phyloP scores from a whole-genome alignment of 2,797 vertebrate genomes.

The Manis pentadactyla region DNA sequence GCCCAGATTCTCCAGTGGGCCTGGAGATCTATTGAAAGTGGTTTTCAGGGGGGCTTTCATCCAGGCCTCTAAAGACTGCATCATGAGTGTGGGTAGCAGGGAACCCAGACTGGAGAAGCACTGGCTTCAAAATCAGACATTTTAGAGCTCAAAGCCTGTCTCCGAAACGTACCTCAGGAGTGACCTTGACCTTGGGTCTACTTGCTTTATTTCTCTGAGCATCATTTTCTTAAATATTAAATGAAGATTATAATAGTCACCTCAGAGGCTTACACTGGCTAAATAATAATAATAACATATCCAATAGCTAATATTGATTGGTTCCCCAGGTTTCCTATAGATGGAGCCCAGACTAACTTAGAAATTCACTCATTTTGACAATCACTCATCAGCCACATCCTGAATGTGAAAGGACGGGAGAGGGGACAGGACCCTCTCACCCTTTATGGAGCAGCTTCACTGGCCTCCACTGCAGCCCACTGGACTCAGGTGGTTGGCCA shows the following conservation, averaged over 20 bases:
- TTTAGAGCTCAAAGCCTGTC: background rate
- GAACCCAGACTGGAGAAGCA: background rate
- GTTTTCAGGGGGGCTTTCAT: background rate
- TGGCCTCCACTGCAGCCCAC: background rate
- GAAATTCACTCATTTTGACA: background rate
- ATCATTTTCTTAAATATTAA: conserved; percentile 1
- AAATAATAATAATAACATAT: no score
- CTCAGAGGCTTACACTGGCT: background rate
- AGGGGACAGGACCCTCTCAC: background rate
- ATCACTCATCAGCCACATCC: background rate
- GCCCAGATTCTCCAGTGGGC: background rate
- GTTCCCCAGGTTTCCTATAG: background rate
- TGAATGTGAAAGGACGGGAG: background rate
- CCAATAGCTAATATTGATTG: background rate
- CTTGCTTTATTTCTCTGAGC: background rate
- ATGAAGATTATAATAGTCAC: background rate
- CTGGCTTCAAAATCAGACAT: background rate
- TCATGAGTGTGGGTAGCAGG: background rate
- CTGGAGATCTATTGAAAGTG: background rate
- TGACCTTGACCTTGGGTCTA: background rate
- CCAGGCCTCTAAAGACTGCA: background rate
- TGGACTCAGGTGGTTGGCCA: background rate
- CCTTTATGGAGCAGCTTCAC: background rate
- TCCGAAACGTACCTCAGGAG: background rate
- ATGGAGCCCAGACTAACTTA: background rate